Percentiles rank a stretch among this genome's conserved stretches.
These are phyloP conservation scores for Drosophila monieri DNA, from an alignment of 2,888 invertebrate genomes.

Conservation along the genomic window DNA sequence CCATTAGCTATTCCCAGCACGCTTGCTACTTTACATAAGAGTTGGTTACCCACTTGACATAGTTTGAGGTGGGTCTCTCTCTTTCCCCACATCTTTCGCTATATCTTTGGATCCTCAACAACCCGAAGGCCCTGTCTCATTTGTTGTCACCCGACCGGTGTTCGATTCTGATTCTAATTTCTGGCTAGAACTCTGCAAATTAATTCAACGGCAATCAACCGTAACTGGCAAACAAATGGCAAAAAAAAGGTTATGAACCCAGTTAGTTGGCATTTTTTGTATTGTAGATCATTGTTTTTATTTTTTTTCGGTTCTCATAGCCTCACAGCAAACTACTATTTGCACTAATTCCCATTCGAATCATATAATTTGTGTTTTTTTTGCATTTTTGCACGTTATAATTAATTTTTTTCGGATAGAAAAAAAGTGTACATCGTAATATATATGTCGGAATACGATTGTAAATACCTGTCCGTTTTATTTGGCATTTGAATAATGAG, in stretches of 20 bases:
- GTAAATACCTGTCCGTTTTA: slow-evolving; percentile 6
- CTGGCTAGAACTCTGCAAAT: slow-evolving; percentile 60
- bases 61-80: slow-evolving; percentile 49
- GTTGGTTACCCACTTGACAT: slow-evolving; percentile 59
- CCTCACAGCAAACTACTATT: slow-evolving; percentile 22
- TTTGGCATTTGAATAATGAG: slow-evolving; percentile 32
- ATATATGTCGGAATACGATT: slow-evolving; percentile 7
- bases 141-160: slow-evolving; percentile 12
- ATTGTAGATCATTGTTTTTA: slow-evolving; percentile 41
- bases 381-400: slow-evolving; percentile 72
- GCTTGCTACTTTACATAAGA: slow-evolving; percentile 69
- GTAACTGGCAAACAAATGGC: slow-evolving; percentile 49
- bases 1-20: slow-evolving; percentile 59
- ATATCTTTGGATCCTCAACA: neutral
- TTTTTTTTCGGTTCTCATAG: slow-evolving; percentile 48
- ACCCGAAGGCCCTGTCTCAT: neutral
- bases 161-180: slow-evolving; percentile 15
- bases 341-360: slow-evolving; percentile 53
- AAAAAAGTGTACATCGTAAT: slow-evolving; percentile 12
- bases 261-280: slow-evolving; percentile 35
- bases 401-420: slow-evolving; percentile 40
- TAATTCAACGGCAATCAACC: slow-evolving; percentile 75
- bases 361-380: slow-evolving; percentile 40
- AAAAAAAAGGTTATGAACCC: slow-evolving; percentile 54
- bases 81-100: slow-evolving; percentile 1